phyloP scores from a whole-genome alignment of 2,113 vertebrate genomes.

The Leptobrachium leishanense region DNA sequence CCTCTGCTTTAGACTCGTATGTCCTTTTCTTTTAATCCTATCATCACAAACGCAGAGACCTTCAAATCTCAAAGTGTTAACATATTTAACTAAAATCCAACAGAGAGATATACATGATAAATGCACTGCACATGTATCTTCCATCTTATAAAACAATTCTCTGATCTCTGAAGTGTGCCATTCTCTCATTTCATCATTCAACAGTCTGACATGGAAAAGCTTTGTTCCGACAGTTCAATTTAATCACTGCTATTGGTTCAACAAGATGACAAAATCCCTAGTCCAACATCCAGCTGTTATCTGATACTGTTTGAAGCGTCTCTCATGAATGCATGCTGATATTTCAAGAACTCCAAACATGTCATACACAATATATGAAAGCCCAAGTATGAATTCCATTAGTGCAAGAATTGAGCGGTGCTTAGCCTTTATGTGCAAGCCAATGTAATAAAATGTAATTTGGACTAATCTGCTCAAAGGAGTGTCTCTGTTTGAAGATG shows the following conservation, averaged over 20 bases:
- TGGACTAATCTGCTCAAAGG: constrained; percentile 95
- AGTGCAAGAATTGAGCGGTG: constrained; percentile 82
- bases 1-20: too few relatives aligned
- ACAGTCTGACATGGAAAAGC: constrained; percentile 87
- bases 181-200: constrained; percentile 87
- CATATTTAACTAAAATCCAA: too few relatives aligned
- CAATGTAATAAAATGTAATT: constrained; percentile 97
- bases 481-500: constrained; percentile 91
- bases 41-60: too few relatives aligned
- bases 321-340: constrained; percentile 85
- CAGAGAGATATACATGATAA: background rate
- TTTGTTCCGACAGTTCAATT: constrained; percentile 98
- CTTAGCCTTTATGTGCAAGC: constrained; percentile 77
- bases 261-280: constrained; percentile 87
- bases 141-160: constrained; percentile 49
- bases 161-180: constrained; percentile 85
- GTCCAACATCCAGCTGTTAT: constrained; percentile 86
- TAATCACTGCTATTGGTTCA: constrained; percentile 93
- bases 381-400: constrained; percentile 87
- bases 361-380: constrained; percentile 91
- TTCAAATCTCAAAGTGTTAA: too few relatives aligned
- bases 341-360: constrained; percentile 91
- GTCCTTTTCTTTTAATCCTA: background rate
- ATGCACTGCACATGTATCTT: constrained; percentile 15
- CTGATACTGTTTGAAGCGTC: constrained; percentile 86